Evolutionary conservation across 2,113 vertebrate genomes (phyloP).

Genomic region (Apodemus sylvaticus): DNA sequence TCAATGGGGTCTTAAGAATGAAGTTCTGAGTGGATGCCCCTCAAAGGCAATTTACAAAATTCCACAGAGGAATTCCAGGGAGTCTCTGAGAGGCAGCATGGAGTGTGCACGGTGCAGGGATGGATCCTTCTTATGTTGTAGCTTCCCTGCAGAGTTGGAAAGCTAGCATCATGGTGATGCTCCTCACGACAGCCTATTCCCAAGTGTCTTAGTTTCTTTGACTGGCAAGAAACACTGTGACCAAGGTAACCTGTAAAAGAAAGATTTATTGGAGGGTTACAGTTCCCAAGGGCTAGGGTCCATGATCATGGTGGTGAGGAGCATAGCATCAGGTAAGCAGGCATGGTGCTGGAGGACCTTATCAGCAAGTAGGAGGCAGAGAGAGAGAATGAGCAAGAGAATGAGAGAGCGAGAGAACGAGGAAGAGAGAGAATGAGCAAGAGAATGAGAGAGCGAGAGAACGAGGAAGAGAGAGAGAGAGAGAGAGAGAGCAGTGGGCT

Average conservation of each 20-base stretch:
- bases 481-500: not conserved
- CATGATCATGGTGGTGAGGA: not conserved
- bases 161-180: not conserved
- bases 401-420: no score
- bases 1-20: not conserved
- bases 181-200: not conserved
- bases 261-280: not conserved
- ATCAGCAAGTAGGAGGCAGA: not conserved
- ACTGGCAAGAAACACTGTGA: not conserved
- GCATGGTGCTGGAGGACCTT: not conserved
- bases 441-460: no score
- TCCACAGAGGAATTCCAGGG: not conserved
- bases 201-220: not conserved
- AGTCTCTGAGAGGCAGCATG: not conserved
- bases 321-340: not conserved
- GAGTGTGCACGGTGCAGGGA: not conserved
- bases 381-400: not conserved
- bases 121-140: not conserved
- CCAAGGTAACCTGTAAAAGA: not conserved
- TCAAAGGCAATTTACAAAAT: constrained; percentile 26
- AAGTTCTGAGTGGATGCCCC: not conserved
- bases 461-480: no score
- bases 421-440: accelerated
- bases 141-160: not conserved
- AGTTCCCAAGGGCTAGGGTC: not conserved